A percentile compares a stretch with the other conserved stretches of the same genome.
Conservation (phyloP, 2,797 vertebrate species). For the Xenopus petersii region DNA sequence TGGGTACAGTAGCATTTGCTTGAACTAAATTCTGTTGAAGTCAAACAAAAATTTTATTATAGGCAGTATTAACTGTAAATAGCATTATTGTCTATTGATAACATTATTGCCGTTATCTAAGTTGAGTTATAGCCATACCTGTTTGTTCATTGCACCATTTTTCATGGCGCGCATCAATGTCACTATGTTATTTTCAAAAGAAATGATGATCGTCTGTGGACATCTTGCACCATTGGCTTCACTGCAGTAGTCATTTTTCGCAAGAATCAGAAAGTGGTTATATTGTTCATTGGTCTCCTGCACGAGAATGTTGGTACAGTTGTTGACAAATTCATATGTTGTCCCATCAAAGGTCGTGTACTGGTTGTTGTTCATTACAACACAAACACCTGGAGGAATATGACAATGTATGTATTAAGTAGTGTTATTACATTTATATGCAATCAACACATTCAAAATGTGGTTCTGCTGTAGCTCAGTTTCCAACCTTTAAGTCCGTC, state of each 20-base stretch:
- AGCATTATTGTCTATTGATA: too few relatives aligned
- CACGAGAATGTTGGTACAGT: slow-evolving; percentile 17
- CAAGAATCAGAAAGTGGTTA: background rate
- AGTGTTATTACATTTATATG: too few relatives aligned
- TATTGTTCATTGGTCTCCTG: slow-evolving; percentile 3
- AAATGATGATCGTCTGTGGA: background rate
- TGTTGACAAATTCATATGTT: background rate
- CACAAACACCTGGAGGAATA: slow-evolving; percentile 8
- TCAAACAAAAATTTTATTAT: too few relatives aligned
- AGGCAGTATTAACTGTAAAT: too few relatives aligned
- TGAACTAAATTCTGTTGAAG: too few relatives aligned
- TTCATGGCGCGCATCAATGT: background rate
- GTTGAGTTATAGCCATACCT: background rate
- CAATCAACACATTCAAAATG: too few relatives aligned
- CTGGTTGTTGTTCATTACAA: background rate
- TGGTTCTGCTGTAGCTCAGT: too few relatives aligned
- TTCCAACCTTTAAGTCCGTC: too few relatives aligned
- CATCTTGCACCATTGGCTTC: background rate
- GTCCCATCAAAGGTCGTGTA: slow-evolving; percentile 25
- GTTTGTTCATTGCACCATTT: background rate
- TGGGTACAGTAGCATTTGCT: too few relatives aligned
- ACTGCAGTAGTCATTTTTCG: background rate
- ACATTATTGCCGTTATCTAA: too few relatives aligned
- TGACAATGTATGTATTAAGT: too few relatives aligned
- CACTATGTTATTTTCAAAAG: background rate